A percentile compares a stretch with the other conserved stretches of the same genome.
phyloP scores from a whole-genome alignment of 2,888 invertebrate genomes.

The Drosophila aldrichi region DNA sequence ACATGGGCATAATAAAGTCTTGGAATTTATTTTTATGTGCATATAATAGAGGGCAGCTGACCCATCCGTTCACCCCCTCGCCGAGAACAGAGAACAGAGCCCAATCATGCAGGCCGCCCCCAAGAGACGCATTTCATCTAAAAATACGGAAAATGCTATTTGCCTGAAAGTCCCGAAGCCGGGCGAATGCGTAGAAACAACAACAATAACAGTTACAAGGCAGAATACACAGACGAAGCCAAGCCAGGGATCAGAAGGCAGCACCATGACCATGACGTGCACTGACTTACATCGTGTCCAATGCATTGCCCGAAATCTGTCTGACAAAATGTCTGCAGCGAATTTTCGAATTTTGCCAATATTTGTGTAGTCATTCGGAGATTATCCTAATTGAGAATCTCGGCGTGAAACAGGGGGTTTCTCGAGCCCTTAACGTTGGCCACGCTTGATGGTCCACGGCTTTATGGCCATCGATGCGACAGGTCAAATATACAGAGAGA shows the following conservation, averaged over 20 bases:
- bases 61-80: conserved; percentile 28
- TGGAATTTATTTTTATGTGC: conserved; percentile 81
- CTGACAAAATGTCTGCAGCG: conserved; percentile 62
- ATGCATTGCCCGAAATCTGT: conserved; percentile 51
- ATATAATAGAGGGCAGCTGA: conserved; percentile 74
- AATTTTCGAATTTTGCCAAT: conserved; percentile 83
- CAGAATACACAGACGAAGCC: conserved; percentile 40
- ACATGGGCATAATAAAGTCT: conserved; percentile 82
- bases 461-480: conserved; percentile 37
- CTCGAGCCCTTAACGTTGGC: conserved; percentile 25
- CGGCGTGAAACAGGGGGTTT: conserved; percentile 42
- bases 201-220: conserved; percentile 48
- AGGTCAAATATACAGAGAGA: conserved; percentile 39
- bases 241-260: conserved; percentile 5
- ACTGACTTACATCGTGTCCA: conserved; percentile 48
- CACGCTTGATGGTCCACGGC: conserved; percentile 31
- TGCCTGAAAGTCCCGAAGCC: conserved; percentile 40
- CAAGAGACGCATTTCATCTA: conserved; percentile 77
- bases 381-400: conserved; percentile 84
- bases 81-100: no score
- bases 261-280: conserved; percentile 28
- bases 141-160: conserved; percentile 70
- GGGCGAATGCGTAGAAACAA: conserved; percentile 38
- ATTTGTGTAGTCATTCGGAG: conserved; percentile 84
- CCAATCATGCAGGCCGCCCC: conserved; percentile 62